These are phyloP conservation scores for Corbicula japonica DNA, from an alignment of 2,888 invertebrate species.

Conservation along the genomic window DNA sequence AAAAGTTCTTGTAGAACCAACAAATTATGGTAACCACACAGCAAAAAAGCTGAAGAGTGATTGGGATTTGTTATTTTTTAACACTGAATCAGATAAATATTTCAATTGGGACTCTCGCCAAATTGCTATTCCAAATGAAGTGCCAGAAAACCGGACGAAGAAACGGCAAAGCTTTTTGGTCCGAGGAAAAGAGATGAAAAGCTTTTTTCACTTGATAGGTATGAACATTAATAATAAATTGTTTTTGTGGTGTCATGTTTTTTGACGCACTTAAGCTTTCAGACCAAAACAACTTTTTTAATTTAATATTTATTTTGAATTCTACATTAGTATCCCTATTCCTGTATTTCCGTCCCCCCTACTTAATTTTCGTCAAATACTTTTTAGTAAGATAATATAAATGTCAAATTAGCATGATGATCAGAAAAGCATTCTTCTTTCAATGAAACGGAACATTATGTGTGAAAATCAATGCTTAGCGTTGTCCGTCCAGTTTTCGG, in stretches of 20 bases:
- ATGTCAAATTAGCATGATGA: no score
- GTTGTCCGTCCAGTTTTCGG: no score
- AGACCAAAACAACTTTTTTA: no score
- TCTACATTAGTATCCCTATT: no score
- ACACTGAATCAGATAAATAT: slow-evolving; percentile 15
- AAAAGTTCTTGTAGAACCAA: slow-evolving; percentile 52
- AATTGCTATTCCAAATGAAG: not conserved
- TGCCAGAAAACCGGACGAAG: slow-evolving; percentile 15
- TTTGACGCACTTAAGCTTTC: no score
- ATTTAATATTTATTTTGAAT: no score
- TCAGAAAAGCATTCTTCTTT: no score
- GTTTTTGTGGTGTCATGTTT: not conserved
- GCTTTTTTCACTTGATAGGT: slow-evolving; percentile 81
- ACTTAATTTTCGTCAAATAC: no score
- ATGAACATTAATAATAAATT: slow-evolving; percentile 7
- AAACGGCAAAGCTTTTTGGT: slow-evolving; percentile 73
- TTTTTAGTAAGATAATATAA: no score
- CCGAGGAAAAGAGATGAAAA: slow-evolving; percentile 81
- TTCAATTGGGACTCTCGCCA: not conserved
- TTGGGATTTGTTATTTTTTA: slow-evolving; percentile 60
- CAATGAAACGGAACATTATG: no score
- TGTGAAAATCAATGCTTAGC: no score
- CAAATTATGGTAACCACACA: slow-evolving; percentile 17
- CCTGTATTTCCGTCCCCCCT: no score
- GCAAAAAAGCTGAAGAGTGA: slow-evolving; percentile 55